phyloP scores from a whole-genome alignment of 2,113 vertebrate species.

The Tonatia bakeri region DNA sequence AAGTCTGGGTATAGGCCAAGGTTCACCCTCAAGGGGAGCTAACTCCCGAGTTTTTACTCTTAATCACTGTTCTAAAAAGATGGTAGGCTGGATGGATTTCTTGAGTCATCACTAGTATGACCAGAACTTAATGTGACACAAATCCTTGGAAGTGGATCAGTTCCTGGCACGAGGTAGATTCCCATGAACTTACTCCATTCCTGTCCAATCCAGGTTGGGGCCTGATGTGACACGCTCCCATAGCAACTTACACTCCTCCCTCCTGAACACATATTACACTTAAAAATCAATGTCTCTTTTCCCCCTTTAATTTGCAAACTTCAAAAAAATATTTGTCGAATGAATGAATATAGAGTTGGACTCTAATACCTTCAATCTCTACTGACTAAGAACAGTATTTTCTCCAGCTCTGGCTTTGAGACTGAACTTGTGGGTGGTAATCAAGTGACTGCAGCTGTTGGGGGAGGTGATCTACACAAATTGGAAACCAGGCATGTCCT shows the following conservation, averaged over 20 bases:
- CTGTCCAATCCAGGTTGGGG: neutral
- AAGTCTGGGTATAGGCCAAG: neutral
- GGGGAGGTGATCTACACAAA: neutral
- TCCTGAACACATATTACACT: neutral
- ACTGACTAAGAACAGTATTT: neutral
- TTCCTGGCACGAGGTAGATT: neutral
- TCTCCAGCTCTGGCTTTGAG: neutral
- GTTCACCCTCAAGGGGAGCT: neutral
- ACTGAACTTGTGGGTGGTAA: neutral
- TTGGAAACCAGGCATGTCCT: neutral
- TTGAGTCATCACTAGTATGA: neutral
- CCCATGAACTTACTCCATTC: neutral
- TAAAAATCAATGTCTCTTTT: neutral
- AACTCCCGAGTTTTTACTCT: neutral
- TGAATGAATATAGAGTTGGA: neutral
- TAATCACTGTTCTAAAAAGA: neutral
- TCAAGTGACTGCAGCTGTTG: neutral
- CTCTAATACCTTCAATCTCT: neutral
- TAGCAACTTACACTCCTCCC: neutral
- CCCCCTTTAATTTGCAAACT: neutral
- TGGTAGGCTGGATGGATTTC: neutral
- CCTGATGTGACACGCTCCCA: too few species aligned
- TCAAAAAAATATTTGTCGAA: neutral
- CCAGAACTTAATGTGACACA: neutral
- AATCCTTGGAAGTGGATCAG: neutral